Evolutionary conservation across 2,888 invertebrate species (phyloP), one percentile per base, ranked within the genome.

Genomic region (Scotopteryx bipunctaria): DNA sequence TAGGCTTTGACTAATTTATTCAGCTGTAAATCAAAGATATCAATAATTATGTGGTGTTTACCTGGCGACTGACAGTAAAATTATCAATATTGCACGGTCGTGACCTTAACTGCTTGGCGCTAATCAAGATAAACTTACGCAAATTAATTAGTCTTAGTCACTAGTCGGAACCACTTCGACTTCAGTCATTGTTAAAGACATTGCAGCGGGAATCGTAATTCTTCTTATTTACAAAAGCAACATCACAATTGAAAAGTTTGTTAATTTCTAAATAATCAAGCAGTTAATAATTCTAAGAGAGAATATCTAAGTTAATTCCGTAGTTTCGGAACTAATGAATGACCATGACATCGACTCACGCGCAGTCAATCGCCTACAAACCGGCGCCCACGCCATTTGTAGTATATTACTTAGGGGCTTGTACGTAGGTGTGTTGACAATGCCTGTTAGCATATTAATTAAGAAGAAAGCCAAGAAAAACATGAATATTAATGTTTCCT

Each of bases 381-480:
- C 69, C 60, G 58, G 69, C 78, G 71, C 83, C 79, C 76, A 80
- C 80, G 65, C 67, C 44, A 38, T 59, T 56, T 53, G 63, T 66
- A 68, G 63, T 67, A 63, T 68, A 65, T 73, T 65, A 69, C 77
- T 73, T 73, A 71, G 71, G 69, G 75, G 63, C 67, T 62, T 64
- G 65, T 62, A 69, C 67, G 87, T 87, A 80, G 87, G 87, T 77
- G 86, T 83, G 74, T 79, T 79, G 82, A 86, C 86, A 85, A 86
- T 86, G 83, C 79, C 78, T 83, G 79, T 86, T 86, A 84, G 85
- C 86, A 86, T 87, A 85, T 86, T 87, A 86, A 88, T 88, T 87
- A 85, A 81, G 81, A 87, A 84, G 86, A 87, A 86, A 88, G 86
- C 75, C 73, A 73, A 72, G 71, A 78, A 82, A 82, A 80, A 83